Evolutionary conservation across 2,888 invertebrate species (phyloP), one percentile per base, ranked within the genome.

Genomic region (Diabrotica balteata): DNA sequence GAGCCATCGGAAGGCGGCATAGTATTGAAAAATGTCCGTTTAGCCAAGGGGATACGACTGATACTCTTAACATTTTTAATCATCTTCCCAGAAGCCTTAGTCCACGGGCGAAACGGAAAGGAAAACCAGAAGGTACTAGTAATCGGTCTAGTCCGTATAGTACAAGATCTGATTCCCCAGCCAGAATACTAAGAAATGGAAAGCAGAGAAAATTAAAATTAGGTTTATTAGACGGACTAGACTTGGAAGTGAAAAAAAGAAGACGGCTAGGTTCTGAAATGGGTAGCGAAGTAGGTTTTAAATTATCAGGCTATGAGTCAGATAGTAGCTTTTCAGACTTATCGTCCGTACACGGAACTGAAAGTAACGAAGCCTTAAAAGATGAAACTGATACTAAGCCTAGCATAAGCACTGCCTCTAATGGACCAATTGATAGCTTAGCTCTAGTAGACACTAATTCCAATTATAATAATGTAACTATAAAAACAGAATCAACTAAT

Each of bases 171-270:
- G 89, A 89, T 75, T 85, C 88, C 68, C 82, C 84, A 63, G 86
- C 87, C 72, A 87, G 90, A 72, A 88, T 88, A 69, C 83, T 90
- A 64, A 85, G 91, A 61, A 91, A 90, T 80, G 90, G 90, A 0
- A 90, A 90, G 79, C 87, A 89, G 55, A 86, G 90, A 65, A 90
- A 89, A 82, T 83, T 88, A 8, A 89, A 88, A 77, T 84, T 86
- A 74, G 83, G 87, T 57, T 79, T 89, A 50, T 85, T 87, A 77
- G 88, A 88, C 74, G 88, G 89, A 69, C 84, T 89, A n/a, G 88
- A 88, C 75, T 85, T 85, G 71, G 79, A 78, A 17, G 73, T 75
- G 8, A 83, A 79, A 69, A 87, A 87, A 76, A 84, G 88, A 72
- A 85, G 87, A 74, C 80, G 89, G 66, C 80, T 88, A 61, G 88